phyloP scores from a whole-genome alignment of 2,113 vertebrate genomes.

The Nibea coibor region DNA sequence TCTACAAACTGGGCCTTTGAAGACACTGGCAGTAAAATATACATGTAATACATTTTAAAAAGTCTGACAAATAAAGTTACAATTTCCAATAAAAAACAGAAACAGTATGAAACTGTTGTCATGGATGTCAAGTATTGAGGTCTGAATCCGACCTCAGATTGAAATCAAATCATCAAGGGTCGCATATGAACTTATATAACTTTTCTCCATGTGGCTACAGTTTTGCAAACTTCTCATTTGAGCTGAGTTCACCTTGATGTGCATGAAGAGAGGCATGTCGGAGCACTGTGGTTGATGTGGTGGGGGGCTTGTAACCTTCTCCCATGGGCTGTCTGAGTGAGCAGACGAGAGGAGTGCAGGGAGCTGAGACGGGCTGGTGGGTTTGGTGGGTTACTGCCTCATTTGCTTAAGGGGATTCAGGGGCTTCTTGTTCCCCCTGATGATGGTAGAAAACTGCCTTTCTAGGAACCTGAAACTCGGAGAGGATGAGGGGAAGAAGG shows the following conservation, averaged over 20 bases:
- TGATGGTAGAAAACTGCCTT: slow-evolving; percentile 67
- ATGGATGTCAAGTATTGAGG: background rate
- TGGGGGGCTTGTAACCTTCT: slow-evolving; percentile 67
- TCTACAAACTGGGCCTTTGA: background rate
- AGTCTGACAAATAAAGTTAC: background rate
- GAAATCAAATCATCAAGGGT: slow-evolving; percentile 61
- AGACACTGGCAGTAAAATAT: background rate
- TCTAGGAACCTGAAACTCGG: slow-evolving; percentile 80
- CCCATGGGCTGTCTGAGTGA: slow-evolving; percentile 65
- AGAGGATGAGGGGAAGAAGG: slow-evolving; percentile 11
- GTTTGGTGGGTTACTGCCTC: slow-evolving; percentile 75
- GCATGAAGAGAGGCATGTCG: slow-evolving; percentile 47
- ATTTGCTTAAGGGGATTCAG: slow-evolving; percentile 52
- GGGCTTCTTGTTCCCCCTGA: slow-evolving; percentile 64
- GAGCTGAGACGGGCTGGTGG: slow-evolving; percentile 71
- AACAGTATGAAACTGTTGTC: background rate
- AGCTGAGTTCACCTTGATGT: slow-evolving; percentile 53
- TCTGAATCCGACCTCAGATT: slow-evolving; percentile 62
- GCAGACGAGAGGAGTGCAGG: slow-evolving; percentile 64
- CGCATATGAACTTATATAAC: slow-evolving; percentile 5
- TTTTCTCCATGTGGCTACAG: slow-evolving; percentile 22
- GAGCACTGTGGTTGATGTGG: slow-evolving; percentile 76
- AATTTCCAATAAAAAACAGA: background rate
- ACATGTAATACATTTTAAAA: background rate
- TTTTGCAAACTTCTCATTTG: slow-evolving; percentile 45